Evolutionary conservation across 2,888 invertebrate species (phyloP).

Genomic region (Apodemia duryi): DNA sequence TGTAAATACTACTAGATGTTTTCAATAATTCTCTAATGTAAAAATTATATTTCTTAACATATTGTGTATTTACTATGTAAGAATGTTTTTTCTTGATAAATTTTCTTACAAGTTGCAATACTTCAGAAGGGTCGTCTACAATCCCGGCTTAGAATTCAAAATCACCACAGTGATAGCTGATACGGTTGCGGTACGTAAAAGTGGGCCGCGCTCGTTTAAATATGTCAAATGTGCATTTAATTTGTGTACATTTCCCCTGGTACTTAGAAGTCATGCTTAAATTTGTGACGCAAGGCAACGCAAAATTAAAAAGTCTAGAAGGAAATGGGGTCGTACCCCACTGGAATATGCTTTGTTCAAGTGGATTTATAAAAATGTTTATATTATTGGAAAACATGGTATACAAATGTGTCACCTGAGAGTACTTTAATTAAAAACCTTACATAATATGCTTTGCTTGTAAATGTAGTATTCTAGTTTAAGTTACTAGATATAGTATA

Average conservation of each 20-base stretch:
- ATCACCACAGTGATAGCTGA: background rate
- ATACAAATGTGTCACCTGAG: background rate
- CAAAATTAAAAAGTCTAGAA: slow-evolving; percentile 12
- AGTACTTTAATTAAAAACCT: background rate
- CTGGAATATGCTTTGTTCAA: background rate
- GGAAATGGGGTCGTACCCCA: slow-evolving; percentile 7
- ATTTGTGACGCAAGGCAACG: background rate
- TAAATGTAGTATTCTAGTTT: no score
- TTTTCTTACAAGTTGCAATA: no score
- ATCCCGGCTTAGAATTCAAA: background rate
- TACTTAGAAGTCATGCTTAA: slow-evolving; percentile 12
- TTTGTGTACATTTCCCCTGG: slow-evolving; percentile 10
- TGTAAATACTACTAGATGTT: no score
- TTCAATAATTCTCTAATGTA: no score
- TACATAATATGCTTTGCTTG: no score
- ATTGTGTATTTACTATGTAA: no score
- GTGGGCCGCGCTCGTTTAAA: background rate
- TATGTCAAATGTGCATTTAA: slow-evolving; percentile 11
- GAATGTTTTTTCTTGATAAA: no score
- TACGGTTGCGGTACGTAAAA: background rate
- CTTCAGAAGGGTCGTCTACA: no score
- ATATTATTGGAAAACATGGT: background rate
- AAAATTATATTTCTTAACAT: no score
- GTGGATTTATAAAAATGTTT: slow-evolving; percentile 10
- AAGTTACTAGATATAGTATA: no score